Evolutionary conservation across 2,888 invertebrate species (phyloP).

Genomic region (Tortrix viridana): DNA sequence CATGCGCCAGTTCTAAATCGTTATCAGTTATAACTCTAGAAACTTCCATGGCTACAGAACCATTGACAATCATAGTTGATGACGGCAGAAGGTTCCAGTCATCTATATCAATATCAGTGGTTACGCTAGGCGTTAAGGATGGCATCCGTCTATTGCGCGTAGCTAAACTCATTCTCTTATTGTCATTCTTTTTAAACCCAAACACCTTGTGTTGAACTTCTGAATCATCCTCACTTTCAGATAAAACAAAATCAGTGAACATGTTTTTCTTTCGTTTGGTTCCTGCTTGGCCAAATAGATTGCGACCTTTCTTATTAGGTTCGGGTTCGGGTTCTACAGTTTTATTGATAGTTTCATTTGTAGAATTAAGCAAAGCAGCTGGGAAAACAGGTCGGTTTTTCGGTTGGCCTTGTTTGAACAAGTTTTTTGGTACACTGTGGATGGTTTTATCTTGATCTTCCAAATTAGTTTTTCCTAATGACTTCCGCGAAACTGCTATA

Average conservation of each 20-base stretch:
- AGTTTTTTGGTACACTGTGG: slow-evolving; percentile 55
- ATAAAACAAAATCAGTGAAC: slow-evolving; percentile 66
- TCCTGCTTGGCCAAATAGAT: slow-evolving; percentile 60
- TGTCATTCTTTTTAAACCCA: slow-evolving; percentile 55
- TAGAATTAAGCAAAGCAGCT: slow-evolving; percentile 61
- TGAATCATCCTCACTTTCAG: slow-evolving; percentile 73
- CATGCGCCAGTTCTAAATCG: slow-evolving; percentile 26
- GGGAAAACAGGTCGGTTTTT: slow-evolving; percentile 63
- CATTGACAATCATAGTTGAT: slow-evolving; percentile 75
- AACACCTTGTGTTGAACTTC: slow-evolving; percentile 67
- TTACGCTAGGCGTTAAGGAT: slow-evolving; percentile 61
- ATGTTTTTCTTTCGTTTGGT: slow-evolving; percentile 65
- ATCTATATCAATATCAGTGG: slow-evolving; percentile 70
- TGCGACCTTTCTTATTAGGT: slow-evolving; percentile 55
- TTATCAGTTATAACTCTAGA: slow-evolving; percentile 14
- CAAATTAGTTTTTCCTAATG: slow-evolving; percentile 53
- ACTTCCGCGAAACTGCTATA: slow-evolving; percentile 56
- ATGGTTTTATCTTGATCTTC: slow-evolving; percentile 53
- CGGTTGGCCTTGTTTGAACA: slow-evolving; percentile 57
- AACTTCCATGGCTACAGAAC: slow-evolving; percentile 52
- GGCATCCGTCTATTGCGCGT: slow-evolving; percentile 48
- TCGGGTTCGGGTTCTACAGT: slow-evolving; percentile 56
- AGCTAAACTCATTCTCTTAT: slow-evolving; percentile 45
- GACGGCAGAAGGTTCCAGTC: slow-evolving; percentile 73
- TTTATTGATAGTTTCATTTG: slow-evolving; percentile 62